Base-by-base conservation (phyloP, 2,888 invertebrate genomes). In the Andrena praecox region DNA sequence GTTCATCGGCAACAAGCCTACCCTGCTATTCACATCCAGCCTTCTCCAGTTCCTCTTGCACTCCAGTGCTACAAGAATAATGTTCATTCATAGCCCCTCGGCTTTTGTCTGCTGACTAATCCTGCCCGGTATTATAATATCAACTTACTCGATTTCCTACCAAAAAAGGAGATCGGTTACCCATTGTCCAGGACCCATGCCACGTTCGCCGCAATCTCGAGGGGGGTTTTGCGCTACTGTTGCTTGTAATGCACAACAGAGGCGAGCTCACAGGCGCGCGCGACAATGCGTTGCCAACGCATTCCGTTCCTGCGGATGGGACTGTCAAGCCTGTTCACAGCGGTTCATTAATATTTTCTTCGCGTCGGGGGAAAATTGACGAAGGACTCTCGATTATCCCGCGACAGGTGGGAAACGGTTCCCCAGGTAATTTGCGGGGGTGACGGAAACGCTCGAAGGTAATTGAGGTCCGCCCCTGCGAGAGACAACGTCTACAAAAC, bases 311-410 rank as follows among this genome's bases (percentile, higher is more conserved):
- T 7, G 48, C 27, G 48, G 27, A 77, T 56, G 10, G 27, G 24
- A 54, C 5, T 20, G 33, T 42, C 52, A 29, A 24, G 29, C 29
- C 10, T 24, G 52, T 66, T 24, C 66, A 2, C 20, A 20, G 10
- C 27, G 76, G 31, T 64, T 77, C 73, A 72, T 76, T 71, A 77
- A 64, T 77, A 64, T 77, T 64, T 72, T 73, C 64, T n/a, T 42
- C 48, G 27, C 48, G 54, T 6, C 31, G 7, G 54, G 54, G 20
- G 56, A 48, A 48, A 64, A 77, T 77, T 48, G 73, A 64, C 56
- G 73, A 72, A 76, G 62, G 16, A 5, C 16, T 12, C 52, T 42
- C 62, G 70, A 76, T 70, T 71, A 71, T 70, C 27, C 70, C 5
- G 60, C 70, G 75, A 71, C 62, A 63, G 72, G 63, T 54, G 62